Percentiles rank a stretch among this genome's conserved stretches.
Conservation (phyloP, 1,140 invertebrate genomes). For the Drosophila nigromelanica region DNA sequence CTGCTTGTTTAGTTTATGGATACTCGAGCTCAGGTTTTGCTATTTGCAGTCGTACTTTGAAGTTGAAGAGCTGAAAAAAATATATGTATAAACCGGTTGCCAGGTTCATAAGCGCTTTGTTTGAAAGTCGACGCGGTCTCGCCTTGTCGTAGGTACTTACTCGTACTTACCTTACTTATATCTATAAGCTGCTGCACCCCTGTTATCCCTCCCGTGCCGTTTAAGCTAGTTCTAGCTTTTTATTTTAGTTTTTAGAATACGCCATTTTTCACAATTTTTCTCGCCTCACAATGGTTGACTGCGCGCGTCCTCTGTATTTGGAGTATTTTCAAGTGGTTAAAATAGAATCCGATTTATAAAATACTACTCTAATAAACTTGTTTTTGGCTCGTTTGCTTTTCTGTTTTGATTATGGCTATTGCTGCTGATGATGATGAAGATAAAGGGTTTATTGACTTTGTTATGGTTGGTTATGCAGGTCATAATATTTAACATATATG, state of each 20-base stretch:
- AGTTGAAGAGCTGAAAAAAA: slow-evolving; percentile 9
- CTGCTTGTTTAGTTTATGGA: slow-evolving; percentile 70
- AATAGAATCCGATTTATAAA: slow-evolving; percentile 24
- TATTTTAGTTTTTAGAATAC: slow-evolving; percentile 15
- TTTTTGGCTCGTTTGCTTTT: slow-evolving; percentile 47
- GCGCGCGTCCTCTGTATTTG: slow-evolving; percentile 23
- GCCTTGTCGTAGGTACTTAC: slow-evolving; percentile 60
- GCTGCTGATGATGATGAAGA: slow-evolving; percentile 24
- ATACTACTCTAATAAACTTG: slow-evolving; percentile 42
- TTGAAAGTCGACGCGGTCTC: slow-evolving; percentile 38
- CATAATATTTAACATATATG: slow-evolving; percentile 6
- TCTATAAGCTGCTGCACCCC: slow-evolving; percentile 17
- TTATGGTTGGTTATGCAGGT: slow-evolving; percentile 35
- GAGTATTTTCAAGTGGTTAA: slow-evolving; percentile 14
- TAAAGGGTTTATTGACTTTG: slow-evolving; percentile 62
- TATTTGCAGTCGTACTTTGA: slow-evolving; percentile 53
- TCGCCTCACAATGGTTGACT: slow-evolving; percentile 43
- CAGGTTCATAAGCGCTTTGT: slow-evolving; percentile 50
- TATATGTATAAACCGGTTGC: slow-evolving; percentile 33
- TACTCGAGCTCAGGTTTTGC: slow-evolving; percentile 61
- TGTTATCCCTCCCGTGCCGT: background rate
- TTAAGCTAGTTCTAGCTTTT: slow-evolving; percentile 3
- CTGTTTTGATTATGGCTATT: slow-evolving; percentile 54
- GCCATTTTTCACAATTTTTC: slow-evolving; percentile 40
- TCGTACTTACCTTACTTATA: slow-evolving; percentile 39